A percentile compares a stretch with the other conserved stretches of the same genome.
phyloP scores from a whole-genome alignment of 2,797 vertebrate genomes.

The Tenualosa thibaudeaui region DNA sequence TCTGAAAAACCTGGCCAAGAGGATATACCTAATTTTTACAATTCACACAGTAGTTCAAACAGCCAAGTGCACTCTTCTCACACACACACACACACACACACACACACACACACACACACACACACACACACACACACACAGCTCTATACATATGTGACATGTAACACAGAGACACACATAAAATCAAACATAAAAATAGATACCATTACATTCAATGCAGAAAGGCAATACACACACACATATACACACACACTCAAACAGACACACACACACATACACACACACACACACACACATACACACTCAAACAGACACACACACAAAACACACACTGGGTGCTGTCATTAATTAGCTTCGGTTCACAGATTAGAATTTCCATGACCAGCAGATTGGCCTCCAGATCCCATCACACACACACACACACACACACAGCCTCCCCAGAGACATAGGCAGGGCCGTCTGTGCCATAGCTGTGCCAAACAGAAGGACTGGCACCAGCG shows the following conservation, averaged over 20 bases:
- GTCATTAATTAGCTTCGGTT: constrained; percentile 11
- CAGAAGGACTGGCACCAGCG: constrained; percentile 12
- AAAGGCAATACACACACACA: not conserved
- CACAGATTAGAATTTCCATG: constrained; percentile 18
- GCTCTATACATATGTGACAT: not conserved
- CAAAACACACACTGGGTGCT: constrained; percentile 29
- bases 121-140: not conserved
- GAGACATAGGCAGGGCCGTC: not conserved
- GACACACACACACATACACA: constrained; percentile 23
- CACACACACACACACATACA: not conserved
- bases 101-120: not conserved
- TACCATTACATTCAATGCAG: not conserved
- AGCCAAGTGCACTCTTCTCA: not conserved
- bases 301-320: constrained; percentile 42
- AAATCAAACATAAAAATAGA: not conserved
- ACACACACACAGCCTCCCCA: not conserved
- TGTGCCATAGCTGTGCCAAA: not conserved
- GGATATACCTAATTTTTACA: not conserved
- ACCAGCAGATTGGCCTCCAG: not conserved
- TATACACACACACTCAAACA: not conserved
- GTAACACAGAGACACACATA: not conserved
- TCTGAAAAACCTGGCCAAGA: not conserved
- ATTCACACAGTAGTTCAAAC: not conserved
- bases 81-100: not conserved
- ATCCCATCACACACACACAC: constrained; percentile 19